These are phyloP conservation scores for Sebastes minor DNA, from an alignment of 2,797 vertebrate genomes.

Conservation along the genomic window DNA sequence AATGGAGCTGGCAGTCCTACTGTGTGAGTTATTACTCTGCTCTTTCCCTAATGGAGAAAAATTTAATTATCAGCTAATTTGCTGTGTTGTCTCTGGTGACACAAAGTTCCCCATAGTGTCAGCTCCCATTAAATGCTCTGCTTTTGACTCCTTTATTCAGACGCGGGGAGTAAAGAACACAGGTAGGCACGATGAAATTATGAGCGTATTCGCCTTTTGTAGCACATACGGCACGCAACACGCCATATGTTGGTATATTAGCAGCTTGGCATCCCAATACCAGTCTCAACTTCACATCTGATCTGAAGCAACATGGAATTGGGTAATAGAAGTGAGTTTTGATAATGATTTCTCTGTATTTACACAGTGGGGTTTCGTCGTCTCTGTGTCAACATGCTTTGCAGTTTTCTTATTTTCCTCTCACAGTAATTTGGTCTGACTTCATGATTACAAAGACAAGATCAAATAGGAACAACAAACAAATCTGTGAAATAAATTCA, in stretches of 20 bases:
- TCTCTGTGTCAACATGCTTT: background rate
- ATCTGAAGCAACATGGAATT: background rate
- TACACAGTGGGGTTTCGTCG: background rate
- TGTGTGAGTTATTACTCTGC: conserved; percentile 84
- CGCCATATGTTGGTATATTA: conserved; percentile 2
- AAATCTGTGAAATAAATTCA: conserved; percentile 17
- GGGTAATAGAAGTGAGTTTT: background rate
- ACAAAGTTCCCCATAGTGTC: conserved; percentile 82
- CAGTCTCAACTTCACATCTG: background rate
- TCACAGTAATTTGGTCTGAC: conserved; percentile 2
- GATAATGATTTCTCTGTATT: background rate
- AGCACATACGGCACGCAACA: background rate
- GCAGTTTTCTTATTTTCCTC: background rate
- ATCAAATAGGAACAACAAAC: background rate
- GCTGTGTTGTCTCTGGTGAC: conserved; percentile 84
- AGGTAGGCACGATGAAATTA: conserved; percentile 42
- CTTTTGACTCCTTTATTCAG: conserved; percentile 73
- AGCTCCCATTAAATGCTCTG: conserved; percentile 77
- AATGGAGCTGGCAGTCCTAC: conserved; percentile 86
- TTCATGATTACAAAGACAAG: conserved; percentile 17
- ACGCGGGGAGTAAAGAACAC: conserved; percentile 31
- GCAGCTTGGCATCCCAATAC: background rate
- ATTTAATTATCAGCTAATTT: conserved; percentile 93
- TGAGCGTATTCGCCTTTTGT: background rate
- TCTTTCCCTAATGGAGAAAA: conserved; percentile 89